These are phyloP conservation scores for Dromaius novaehollandiae DNA, from an alignment of 2,113 vertebrate species.

Conservation along the genomic window DNA sequence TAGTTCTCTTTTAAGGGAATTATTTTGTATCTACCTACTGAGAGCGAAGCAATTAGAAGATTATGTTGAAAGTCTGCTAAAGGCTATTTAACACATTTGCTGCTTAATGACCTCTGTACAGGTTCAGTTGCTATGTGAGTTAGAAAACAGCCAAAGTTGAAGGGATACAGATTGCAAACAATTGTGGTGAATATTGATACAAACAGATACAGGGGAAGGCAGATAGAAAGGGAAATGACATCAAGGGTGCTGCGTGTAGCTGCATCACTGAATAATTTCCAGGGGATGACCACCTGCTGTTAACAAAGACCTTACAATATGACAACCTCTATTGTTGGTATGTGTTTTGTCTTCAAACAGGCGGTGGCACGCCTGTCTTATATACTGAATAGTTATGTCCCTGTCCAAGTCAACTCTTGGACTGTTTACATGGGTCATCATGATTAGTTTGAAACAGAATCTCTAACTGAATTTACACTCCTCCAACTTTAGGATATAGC, in stretches of 20 bases:
- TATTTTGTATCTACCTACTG: background rate
- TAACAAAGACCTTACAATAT: background rate
- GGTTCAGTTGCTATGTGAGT: background rate
- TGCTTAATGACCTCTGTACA: conserved; percentile 16
- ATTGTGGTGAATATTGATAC: background rate
- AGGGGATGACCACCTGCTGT: accelerated
- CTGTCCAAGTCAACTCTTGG: background rate
- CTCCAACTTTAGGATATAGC: background rate
- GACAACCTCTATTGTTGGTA: accelerated
- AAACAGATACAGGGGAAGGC: accelerated
- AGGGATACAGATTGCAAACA: background rate
- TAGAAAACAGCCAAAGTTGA: background rate
- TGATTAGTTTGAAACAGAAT: background rate
- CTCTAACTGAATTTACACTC: background rate
- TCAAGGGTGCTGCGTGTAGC: accelerated
- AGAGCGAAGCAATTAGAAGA: conserved; percentile 15
- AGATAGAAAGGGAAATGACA: background rate
- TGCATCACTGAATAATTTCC: background rate
- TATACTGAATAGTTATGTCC: background rate
- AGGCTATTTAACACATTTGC: conserved; percentile 9
- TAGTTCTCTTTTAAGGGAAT: background rate
- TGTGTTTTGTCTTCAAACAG: background rate
- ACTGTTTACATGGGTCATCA: background rate
- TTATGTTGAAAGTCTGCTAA: background rate
- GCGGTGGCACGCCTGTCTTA: accelerated